Conservation (phyloP, 92 coral and sea anemone species). For the Virgularia gustaviana region DNA sequence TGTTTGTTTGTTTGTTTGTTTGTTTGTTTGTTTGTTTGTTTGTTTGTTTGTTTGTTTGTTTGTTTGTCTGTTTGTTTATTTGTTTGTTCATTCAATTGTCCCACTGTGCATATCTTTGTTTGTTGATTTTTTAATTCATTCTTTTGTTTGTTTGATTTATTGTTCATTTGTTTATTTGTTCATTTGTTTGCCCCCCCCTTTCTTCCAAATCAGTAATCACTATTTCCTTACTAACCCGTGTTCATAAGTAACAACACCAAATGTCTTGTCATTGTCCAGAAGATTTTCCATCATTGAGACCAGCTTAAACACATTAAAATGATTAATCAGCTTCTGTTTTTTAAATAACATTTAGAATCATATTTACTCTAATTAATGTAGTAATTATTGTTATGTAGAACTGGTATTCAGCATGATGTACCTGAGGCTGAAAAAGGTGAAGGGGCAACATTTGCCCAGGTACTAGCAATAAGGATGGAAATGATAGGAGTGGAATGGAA, state of each 20-base stretch:
- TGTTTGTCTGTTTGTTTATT: no score
- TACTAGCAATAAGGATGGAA: slow-evolving; percentile 76
- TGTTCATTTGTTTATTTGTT: no score
- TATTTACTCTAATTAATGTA: not conserved
- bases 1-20: no score
- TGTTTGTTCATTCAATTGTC: no score
- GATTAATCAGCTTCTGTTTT: not conserved
- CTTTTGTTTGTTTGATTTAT: no score
- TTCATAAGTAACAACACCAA: slow-evolving; percentile 72
- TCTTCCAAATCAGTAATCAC: not conserved
- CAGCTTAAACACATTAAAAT: slow-evolving; percentile 48
- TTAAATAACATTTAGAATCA: not conserved
- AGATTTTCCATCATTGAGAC: slow-evolving; percentile 95
- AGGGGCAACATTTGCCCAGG: slow-evolving; percentile 96
- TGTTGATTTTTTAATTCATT: no score
- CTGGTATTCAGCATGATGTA: not conserved
- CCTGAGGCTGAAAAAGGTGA: slow-evolving; percentile 83
- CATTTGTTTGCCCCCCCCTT: no score
- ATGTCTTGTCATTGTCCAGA: slow-evolving; percentile 88
- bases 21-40: no score
- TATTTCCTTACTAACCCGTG: not conserved
- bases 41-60: no score
- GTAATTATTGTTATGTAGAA: not conserved
- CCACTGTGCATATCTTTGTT: no score
- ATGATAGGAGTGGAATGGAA: slow-evolving; percentile 65